Percentiles rank a stretch among this genome's conserved stretches.
phyloP scores from a whole-genome alignment of 2,888 invertebrate species.

The Ptilodon capucinus region DNA sequence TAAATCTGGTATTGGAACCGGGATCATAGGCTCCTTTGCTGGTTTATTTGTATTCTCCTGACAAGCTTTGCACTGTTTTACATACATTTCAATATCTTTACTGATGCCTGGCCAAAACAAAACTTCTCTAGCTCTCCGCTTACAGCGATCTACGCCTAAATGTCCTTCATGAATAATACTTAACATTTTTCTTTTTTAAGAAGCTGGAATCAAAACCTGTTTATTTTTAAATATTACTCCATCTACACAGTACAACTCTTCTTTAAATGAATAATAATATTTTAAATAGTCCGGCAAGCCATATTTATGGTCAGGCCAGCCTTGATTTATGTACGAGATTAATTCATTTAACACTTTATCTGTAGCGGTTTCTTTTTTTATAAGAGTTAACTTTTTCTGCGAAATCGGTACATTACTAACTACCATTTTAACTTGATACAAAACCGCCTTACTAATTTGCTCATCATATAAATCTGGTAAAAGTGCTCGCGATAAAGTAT shows the following conservation, averaged over 20 bases:
- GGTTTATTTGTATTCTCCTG: neutral
- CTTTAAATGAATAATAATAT: neutral
- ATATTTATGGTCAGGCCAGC: neutral
- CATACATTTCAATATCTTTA: neutral
- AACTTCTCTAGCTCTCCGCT: neutral
- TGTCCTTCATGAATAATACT: neutral
- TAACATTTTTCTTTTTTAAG: neutral
- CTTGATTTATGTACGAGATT: neutral
- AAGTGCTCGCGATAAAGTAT: neutral
- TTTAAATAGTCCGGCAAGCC: neutral
- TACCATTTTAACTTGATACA: conserved; percentile 1
- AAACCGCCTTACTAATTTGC: neutral
- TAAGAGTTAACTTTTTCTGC: neutral
- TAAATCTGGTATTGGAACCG: neutral
- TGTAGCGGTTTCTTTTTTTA: conserved; percentile 1
- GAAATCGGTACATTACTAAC: conserved; percentile 1
- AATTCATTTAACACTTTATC: neutral
- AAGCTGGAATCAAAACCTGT: neutral
- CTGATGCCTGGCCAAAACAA: neutral
- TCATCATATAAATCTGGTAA: neutral
- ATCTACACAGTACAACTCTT: neutral
- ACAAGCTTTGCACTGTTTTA: neutral
- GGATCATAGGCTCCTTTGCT: neutral
- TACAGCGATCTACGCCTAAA: neutral
- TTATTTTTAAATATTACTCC: conserved; percentile 1